Evolutionary conservation across 2,888 invertebrate species (phyloP), one percentile per base, ranked within the genome.

Genomic region (Oxyteleia sp.): DNA sequence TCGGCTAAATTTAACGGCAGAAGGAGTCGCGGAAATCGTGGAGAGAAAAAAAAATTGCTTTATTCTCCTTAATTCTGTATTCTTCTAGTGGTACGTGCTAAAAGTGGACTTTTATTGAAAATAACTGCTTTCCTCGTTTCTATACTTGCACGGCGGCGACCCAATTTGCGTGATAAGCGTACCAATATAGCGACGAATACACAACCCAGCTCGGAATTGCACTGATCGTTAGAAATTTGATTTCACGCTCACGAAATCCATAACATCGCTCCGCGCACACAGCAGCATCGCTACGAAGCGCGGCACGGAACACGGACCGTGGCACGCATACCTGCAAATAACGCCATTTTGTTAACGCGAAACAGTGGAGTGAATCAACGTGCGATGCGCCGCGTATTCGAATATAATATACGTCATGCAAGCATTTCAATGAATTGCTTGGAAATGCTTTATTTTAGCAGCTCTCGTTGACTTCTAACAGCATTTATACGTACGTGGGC

Each of bases 141-240:
- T 53, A 55, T 38, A 57, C 71, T 79, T 71, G 47, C 64, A 71
- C 79, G 55, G 53, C 41, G 61, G 55, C 63, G 72, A 72, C 64
- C 72, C 71, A 80, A 72, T 80, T 80, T 80, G 72, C 64, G 66
- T 80, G 79, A 72, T 80, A 80, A 72, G 66, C 72, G 80, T 66
- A 66, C 72, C 55, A 49, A 66, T 68, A 72, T 80, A 80, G 80
- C 63, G 79, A 59, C 55, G 72, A 80, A 66, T 66, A 64, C 55
- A 71, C 72, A 66, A 59, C 43, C 64, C 15, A 49, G 26, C 51
- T 49, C 68, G 82, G 80, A 86, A 88, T 88, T 87, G 82, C 86
- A 85, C 78, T 86, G 87, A 90, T 90, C 89, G 90, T 90, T 90
- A 90, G 89, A 90, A 90, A 90, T 90, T 90, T 91, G 90, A 91